Evolutionary conservation across 2,113 vertebrate genomes (phyloP).

Genomic region (Vulpes lagopus): DNA sequence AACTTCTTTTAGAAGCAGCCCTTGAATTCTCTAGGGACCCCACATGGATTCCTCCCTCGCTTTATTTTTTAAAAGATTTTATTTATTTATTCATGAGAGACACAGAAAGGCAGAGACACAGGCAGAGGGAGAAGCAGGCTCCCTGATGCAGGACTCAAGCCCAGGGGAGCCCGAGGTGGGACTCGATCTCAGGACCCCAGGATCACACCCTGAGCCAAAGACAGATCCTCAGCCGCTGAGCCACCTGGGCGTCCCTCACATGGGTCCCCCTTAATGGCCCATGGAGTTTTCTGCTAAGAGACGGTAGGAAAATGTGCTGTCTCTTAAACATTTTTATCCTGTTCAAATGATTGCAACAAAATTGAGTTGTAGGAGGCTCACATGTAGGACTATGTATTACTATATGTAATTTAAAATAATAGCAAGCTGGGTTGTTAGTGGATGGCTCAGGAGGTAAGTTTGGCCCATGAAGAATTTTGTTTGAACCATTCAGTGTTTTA

Average conservation of each 20-base stretch:
- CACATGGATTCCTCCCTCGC: background rate
- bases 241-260: too few species aligned
- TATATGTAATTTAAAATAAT: constrained; percentile 19
- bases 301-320: constrained; percentile 8
- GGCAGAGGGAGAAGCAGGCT: too few species aligned
- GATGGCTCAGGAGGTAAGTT: background rate
- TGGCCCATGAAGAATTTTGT: background rate
- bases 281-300: constrained; percentile 50
- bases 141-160: too few species aligned
- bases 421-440: background rate
- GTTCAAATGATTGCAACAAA: background rate
- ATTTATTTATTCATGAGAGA: too few species aligned
- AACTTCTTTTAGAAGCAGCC: constrained; percentile 52
- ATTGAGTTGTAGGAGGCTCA: constrained; percentile 50
- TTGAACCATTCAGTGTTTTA: background rate
- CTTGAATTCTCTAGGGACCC: background rate
- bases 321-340: constrained; percentile 53
- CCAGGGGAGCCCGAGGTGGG: too few species aligned
- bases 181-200: too few species aligned
- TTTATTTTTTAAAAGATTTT: too few species aligned
- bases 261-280: background rate
- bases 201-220: too few species aligned
- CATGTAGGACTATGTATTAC: background rate
- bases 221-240: too few species aligned
- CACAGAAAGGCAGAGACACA: too few species aligned